Conservation (phyloP, 2,113 vertebrate genomes). For the Corythornis madagascariensis region DNA sequence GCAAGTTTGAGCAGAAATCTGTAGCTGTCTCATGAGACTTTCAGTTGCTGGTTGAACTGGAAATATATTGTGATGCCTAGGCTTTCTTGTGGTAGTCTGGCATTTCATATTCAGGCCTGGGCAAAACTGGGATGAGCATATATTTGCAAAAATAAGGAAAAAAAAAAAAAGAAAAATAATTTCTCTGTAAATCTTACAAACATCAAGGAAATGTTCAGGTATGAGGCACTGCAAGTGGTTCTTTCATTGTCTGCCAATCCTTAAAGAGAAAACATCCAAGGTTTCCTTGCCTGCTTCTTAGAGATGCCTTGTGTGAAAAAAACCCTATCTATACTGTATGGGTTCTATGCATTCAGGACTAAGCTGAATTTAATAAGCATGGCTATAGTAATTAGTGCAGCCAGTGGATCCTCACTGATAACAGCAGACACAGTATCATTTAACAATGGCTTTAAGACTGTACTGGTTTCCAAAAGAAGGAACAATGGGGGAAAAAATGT, state of each 20-base stretch:
- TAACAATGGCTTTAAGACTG: background rate
- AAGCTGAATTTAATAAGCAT: background rate
- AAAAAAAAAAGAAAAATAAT: background rate
- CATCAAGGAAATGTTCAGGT: slow-evolving; percentile 16
- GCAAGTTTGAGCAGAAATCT: slow-evolving; percentile 29
- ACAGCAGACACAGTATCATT: background rate
- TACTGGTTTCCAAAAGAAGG: slow-evolving; percentile 4
- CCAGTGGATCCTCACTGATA: background rate
- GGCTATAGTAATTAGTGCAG: background rate
- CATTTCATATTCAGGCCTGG: slow-evolving; percentile 15
- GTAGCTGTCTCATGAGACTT: background rate
- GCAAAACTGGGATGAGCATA: background rate
- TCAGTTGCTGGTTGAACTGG: background rate
- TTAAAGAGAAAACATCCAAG: background rate
- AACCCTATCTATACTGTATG: background rate
- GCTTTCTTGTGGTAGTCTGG: slow-evolving; percentile 53
- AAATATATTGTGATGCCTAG: background rate
- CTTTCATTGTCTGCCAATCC: slow-evolving; percentile 37
- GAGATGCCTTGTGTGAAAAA: background rate
- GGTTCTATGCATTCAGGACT: background rate
- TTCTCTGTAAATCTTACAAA: background rate
- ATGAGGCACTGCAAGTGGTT: background rate
- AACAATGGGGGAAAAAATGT: background rate
- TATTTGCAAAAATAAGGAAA: background rate
- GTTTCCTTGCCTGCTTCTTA: background rate